Base-by-base conservation (phyloP, 1,140 invertebrate genomes). In the Nasonia longicornis region DNA sequence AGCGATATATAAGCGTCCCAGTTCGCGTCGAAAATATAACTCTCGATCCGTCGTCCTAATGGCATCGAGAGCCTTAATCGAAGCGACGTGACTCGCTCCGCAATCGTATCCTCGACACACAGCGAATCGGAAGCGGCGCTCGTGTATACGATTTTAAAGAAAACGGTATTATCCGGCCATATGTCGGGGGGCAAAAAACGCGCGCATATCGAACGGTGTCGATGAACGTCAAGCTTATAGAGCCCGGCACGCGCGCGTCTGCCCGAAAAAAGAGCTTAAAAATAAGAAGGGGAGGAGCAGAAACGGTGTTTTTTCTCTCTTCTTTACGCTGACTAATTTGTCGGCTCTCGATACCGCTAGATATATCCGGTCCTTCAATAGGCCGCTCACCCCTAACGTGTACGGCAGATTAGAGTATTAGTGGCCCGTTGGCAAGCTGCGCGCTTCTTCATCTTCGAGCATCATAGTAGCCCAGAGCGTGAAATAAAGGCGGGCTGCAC, bases 351-450 rank as follows among this genome's bases (percentile, higher is more conserved):
- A 22, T 67, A 14, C 75, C 45, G 52, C 12, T 63, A 58, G 11
- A 74, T 42, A 16, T 42, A 38, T 38, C 69, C 29, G 75, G 35
- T 38, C n/a, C 22, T 38, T 67, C 22, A 67, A 52, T 48, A 58
- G 42, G n/a, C 38, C 67, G 22, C 66, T 42, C 7, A 63, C 14
- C 64, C 45, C 58, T 26, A 45, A n/a, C 35, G 42, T 58, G 26
- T 26, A 26, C 26, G 7, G 52, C 70, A 71, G 77, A 79, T 79
- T 73, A 74, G 58, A 42, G 78, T 8, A 52, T 67, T 26, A 3
- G 20, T 38, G 76, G 7, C 20, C 66, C 66, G 66, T 71, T 22
- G 66, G 79, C 72, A 80, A 80, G 79, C 79, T 80, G 79, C 58
- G 79, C 11, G 2, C 22, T 8, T 16, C 52, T 69, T 38, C 52